Conservation (phyloP, 2,797 vertebrate species). For the Novumbra hubbsi region DNA sequence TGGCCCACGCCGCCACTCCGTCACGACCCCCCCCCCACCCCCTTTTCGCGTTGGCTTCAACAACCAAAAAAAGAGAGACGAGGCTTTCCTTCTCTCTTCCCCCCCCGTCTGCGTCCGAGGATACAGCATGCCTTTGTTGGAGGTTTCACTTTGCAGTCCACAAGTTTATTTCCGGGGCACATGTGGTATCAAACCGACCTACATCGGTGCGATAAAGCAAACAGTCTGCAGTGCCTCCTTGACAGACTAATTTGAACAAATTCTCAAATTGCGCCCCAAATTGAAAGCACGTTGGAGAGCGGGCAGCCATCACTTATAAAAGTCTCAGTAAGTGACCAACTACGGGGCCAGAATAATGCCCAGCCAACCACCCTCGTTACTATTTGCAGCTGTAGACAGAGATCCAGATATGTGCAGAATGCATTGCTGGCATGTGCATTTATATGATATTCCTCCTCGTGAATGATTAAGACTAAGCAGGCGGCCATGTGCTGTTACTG, state of each 20-base stretch:
- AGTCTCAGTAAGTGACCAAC: slow-evolving; percentile 77
- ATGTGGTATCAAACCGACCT: slow-evolving; percentile 76
- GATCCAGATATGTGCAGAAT: slow-evolving; percentile 56
- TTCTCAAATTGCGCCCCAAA: slow-evolving; percentile 84
- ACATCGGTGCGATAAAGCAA: slow-evolving; percentile 77
- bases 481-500: slow-evolving; percentile 58
- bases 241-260: slow-evolving; percentile 84
- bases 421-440: slow-evolving; percentile 14
- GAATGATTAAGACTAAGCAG: slow-evolving; percentile 38
- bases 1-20: slow-evolving; percentile 64
- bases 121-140: slow-evolving; percentile 55
- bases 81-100: slow-evolving; percentile 23
- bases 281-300: slow-evolving; percentile 82
- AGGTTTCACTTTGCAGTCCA: slow-evolving; percentile 48
- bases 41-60: slow-evolving; percentile 54
- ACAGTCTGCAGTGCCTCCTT: slow-evolving; percentile 72
- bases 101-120: slow-evolving; percentile 36
- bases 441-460: slow-evolving; percentile 9
- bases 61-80: slow-evolving; percentile 21
- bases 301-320: slow-evolving; percentile 73
- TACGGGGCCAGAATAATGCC: slow-evolving; percentile 67
- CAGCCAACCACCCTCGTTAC: slow-evolving; percentile 62
- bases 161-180: slow-evolving; percentile 59
- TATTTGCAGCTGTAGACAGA: slow-evolving; percentile 63
- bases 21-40: slow-evolving; percentile 59